Conservation (phyloP, 2,888 invertebrate species). For the Drosophila robusta region DNA sequence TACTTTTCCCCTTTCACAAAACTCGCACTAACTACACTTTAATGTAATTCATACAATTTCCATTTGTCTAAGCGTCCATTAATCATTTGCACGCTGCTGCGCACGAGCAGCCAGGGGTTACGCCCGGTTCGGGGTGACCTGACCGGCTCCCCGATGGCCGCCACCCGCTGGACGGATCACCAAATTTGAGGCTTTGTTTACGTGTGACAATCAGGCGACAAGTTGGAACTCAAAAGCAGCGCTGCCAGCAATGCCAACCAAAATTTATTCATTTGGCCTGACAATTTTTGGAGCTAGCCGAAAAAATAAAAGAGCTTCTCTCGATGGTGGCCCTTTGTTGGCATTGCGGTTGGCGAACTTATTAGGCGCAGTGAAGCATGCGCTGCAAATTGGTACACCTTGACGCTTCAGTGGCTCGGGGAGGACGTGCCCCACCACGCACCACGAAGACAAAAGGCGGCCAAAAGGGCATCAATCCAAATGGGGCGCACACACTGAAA, state of each 20-base stretch:
- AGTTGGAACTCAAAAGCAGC: conserved; percentile 75
- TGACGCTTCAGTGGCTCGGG: conserved; percentile 81
- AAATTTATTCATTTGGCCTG: conserved; percentile 76
- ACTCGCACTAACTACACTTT: conserved; percentile 79
- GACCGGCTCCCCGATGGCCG: conserved; percentile 28
- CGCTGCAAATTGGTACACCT: conserved; percentile 84
- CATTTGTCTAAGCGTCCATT: conserved; percentile 84
- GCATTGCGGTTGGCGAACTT: conserved; percentile 71
- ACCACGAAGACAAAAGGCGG: conserved; percentile 51
- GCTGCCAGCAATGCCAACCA: conserved; percentile 35
- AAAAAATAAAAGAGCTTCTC: conserved; percentile 41
- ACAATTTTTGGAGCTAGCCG: conserved; percentile 55
- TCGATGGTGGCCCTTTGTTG: conserved; percentile 42
- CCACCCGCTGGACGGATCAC: conserved; percentile 34
- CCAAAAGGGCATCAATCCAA: conserved; percentile 68
- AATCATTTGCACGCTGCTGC: conserved; percentile 83
- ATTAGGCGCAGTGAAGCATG: conserved; percentile 81
- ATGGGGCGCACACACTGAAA: conserved; percentile 14
- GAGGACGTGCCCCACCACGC: conserved; percentile 30
- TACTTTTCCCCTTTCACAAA: conserved; percentile 33
- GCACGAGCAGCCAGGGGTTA: conserved; percentile 53
- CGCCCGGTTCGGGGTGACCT: conserved; percentile 30
- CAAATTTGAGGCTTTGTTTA: conserved; percentile 78
- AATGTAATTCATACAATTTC: conserved; percentile 85
- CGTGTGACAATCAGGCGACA: conserved; percentile 80